Conservation (phyloP, 2,888 invertebrate genomes). For the Gonocerus acuteangulatus region DNA sequence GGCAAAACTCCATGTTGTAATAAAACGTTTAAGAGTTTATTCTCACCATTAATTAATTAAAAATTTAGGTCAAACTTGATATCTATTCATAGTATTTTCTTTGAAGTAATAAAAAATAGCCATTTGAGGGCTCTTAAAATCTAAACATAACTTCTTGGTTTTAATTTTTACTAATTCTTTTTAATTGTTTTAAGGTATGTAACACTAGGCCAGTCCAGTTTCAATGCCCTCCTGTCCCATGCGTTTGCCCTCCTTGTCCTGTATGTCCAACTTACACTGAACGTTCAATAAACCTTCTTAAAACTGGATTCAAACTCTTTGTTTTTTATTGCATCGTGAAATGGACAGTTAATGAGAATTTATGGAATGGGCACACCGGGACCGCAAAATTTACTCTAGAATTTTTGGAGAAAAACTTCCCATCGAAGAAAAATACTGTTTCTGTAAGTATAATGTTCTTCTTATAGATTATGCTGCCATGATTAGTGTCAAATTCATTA, state of each 20-base stretch:
- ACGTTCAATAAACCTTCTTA: background rate
- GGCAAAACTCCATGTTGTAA: no score
- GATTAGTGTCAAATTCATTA: no score
- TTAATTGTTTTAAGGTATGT: constrained; percentile 6
- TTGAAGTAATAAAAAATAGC: no score
- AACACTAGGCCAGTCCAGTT: background rate
- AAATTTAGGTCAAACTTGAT: no score
- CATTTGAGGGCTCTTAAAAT: no score
- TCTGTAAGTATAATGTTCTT: constrained; percentile 1
- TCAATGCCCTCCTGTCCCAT: constrained; percentile 7
- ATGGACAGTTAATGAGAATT: constrained; percentile 10
- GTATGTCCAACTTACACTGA: background rate
- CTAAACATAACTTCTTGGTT: no score
- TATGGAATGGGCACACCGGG: constrained; percentile 7
- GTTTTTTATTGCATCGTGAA: background rate
- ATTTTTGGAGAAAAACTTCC: background rate
- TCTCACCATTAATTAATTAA: no score
- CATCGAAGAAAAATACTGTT: background rate
- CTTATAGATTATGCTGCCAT: no score
- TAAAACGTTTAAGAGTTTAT: no score
- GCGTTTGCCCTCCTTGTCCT: constrained; percentile 15
- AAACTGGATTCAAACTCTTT: background rate
- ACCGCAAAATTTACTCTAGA: constrained; percentile 6
- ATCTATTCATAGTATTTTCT: no score
- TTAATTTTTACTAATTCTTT: no score